Evolutionary conservation across 2,797 vertebrate species (phyloP).

Genomic region (Sebastes minor): DNA sequence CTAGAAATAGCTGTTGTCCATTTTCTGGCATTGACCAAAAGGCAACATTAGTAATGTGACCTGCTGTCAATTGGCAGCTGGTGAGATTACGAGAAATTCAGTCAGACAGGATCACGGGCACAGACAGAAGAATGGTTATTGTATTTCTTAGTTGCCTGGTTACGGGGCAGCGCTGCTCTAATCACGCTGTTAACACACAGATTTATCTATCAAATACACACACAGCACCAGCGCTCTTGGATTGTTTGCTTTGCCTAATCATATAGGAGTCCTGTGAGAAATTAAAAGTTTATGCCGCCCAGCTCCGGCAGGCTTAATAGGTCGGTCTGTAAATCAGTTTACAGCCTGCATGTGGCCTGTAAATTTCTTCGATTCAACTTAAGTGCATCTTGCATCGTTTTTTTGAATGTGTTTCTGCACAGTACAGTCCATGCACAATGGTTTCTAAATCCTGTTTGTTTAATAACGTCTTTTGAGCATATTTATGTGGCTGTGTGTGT

Average conservation of each 20-base stretch:
- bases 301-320: background rate
- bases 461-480: constrained; percentile 1
- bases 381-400: background rate
- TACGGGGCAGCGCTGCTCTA: constrained; percentile 47
- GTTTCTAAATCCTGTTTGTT: background rate
- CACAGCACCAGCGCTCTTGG: background rate
- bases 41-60: constrained; percentile 20
- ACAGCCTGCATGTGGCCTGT: background rate
- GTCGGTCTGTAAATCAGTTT: background rate
- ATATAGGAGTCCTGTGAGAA: constrained; percentile 24
- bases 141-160: constrained; percentile 73
- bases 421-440: background rate
- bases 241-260: constrained; percentile 46
- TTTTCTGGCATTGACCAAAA: constrained; percentile 23
- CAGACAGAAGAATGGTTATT: constrained; percentile 28
- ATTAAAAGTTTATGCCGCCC: constrained; percentile 19
- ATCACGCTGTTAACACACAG: constrained; percentile 44
- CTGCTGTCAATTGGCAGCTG: constrained; percentile 12
- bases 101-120: constrained; percentile 36
- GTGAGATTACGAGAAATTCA: constrained; percentile 43
- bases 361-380: background rate
- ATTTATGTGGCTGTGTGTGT: background rate
- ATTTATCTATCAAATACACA: constrained; percentile 43
- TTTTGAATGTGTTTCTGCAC: background rate
- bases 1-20: constrained; percentile 1